Evolutionary conservation across 2,888 invertebrate species (phyloP).

Genomic region (Ashinkailepas kermadecensis): DNA sequence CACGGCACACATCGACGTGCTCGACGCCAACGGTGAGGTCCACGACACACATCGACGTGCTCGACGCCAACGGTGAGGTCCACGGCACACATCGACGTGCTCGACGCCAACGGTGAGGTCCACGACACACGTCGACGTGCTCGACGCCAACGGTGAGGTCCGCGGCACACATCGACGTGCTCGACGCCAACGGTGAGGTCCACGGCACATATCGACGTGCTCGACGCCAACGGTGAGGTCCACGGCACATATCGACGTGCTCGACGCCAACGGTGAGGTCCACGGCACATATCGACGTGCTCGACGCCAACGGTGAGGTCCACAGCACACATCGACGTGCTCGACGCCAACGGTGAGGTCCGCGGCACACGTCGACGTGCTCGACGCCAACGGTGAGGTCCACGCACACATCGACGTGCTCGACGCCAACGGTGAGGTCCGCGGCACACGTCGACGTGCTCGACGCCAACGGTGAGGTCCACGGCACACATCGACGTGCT

Average conservation of each 20-base stretch:
- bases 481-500: slow-evolving; percentile 63
- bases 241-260: slow-evolving; percentile 61
- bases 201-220: slow-evolving; percentile 62
- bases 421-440: slow-evolving; percentile 74
- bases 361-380: slow-evolving; percentile 62
- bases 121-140: slow-evolving; percentile 62
- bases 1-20: slow-evolving; percentile 61
- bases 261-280: slow-evolving; percentile 75
- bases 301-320: slow-evolving; percentile 88
- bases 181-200: slow-evolving; percentile 75
- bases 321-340: slow-evolving; percentile 61
- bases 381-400: slow-evolving; percentile 88
- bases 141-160: slow-evolving; percentile 88
- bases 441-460: slow-evolving; percentile 62
- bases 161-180: slow-evolving; percentile 61
- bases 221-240: slow-evolving; percentile 88
- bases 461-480: slow-evolving; percentile 88
- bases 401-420: slow-evolving; percentile 63
- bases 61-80: slow-evolving; percentile 88
- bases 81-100: slow-evolving; percentile 61
- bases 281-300: slow-evolving; percentile 62
- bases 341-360: slow-evolving; percentile 75
- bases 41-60: slow-evolving; percentile 62
- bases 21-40: slow-evolving; percentile 75
- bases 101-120: slow-evolving; percentile 75